phyloP scores from a whole-genome alignment of 2,797 vertebrate species.

The Neosilurus hyrtlii region DNA sequence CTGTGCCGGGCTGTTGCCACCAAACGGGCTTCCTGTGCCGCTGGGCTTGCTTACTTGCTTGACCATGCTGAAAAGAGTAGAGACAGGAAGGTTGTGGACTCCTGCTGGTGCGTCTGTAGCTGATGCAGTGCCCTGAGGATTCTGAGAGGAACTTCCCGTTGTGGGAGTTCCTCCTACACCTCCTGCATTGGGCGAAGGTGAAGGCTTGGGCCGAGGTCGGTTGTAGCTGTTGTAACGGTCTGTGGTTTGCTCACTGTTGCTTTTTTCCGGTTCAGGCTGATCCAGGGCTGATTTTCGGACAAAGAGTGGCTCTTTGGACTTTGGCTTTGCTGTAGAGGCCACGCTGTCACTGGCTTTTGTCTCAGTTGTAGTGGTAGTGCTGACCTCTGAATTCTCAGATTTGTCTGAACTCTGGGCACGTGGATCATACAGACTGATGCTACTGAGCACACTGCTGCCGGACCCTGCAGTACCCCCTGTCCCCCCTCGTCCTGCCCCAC shows the following conservation, averaged over 20 bases:
- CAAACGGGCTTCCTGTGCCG: constrained; percentile 83
- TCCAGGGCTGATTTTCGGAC: constrained; percentile 88
- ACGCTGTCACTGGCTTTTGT: constrained; percentile 67
- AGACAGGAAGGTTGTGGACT: constrained; percentile 86
- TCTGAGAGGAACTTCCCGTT: constrained; percentile 40
- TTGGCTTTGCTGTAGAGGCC: constrained; percentile 66
- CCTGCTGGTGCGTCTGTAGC: constrained; percentile 65
- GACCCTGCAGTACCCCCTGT: constrained; percentile 59
- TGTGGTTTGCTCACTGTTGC: constrained; percentile 59
- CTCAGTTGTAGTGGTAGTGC: constrained; percentile 65
- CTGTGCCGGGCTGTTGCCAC: constrained; percentile 83
- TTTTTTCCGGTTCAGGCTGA: constrained; percentile 80
- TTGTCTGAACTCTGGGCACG: constrained; percentile 72
- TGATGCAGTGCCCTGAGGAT: constrained; percentile 45
- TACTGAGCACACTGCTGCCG: constrained; percentile 81
- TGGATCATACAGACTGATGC: constrained; percentile 91
- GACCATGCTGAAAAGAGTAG: constrained; percentile 82
- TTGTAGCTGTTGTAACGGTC: constrained; percentile 96
- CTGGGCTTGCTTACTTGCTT: constrained; percentile 79
- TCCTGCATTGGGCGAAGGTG: constrained; percentile 63
- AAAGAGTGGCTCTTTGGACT: constrained; percentile 86
- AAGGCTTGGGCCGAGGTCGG: constrained; percentile 80
- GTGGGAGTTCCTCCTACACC: constrained; percentile 53
- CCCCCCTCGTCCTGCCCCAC: constrained; percentile 73
- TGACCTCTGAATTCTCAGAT: constrained; percentile 65